A percentile compares a stretch with the other conserved stretches of the same genome.
phyloP scores from a whole-genome alignment of 2,797 vertebrate genomes.

The Discoglossus pictus region DNA sequence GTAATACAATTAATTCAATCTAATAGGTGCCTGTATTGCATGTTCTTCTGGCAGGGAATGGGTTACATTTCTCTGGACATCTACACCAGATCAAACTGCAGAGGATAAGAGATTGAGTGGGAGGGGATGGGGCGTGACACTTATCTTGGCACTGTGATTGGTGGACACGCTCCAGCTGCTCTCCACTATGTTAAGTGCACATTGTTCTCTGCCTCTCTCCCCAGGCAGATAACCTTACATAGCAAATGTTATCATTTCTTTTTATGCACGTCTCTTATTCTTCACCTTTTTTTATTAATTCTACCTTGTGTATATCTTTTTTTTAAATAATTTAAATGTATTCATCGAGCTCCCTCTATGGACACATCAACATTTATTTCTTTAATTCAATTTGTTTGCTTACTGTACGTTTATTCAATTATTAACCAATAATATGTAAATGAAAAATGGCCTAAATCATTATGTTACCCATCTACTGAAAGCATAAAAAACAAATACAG shows the following conservation, averaged over 20 bases:
- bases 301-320: constrained; percentile 7
- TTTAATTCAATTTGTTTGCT: neutral
- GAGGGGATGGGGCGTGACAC: constrained; percentile 31
- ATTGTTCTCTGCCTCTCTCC: constrained; percentile 36
- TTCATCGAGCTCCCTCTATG: constrained; percentile 2
- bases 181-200: constrained; percentile 34
- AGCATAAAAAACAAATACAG: too few species aligned
- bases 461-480: too few species aligned
- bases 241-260: constrained; percentile 30
- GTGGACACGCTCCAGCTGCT: constrained; percentile 30
- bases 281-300: constrained; percentile 11
- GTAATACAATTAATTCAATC: too few species aligned
- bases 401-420: too few species aligned
- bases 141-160: constrained; percentile 7
- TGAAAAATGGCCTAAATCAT: too few species aligned
- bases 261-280: constrained; percentile 18
- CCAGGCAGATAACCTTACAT: constrained; percentile 37
- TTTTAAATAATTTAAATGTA: too few species aligned
- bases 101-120: constrained; percentile 31
- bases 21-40: too few species aligned
- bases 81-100: constrained; percentile 37
- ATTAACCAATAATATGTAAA: too few species aligned
- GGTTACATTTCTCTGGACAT: constrained; percentile 21
- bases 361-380: neutral
- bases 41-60: constrained; percentile 13